These are phyloP conservation scores for Poeciliopsis prolifica DNA, from an alignment of 2,113 vertebrate genomes.

Conservation along the genomic window DNA sequence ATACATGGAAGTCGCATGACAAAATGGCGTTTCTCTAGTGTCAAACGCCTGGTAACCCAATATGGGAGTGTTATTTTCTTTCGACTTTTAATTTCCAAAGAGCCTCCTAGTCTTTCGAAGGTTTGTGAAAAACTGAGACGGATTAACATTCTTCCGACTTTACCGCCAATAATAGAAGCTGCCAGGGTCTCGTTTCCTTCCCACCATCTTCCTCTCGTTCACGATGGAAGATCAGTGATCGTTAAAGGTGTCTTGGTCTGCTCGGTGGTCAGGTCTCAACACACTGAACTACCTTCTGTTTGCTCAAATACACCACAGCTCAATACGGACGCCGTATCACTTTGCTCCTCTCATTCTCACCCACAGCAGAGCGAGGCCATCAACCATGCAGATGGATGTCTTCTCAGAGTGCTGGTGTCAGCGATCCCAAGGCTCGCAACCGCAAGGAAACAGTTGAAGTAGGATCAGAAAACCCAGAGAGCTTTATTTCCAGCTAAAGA, in stretches of 20 bases:
- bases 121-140: background rate
- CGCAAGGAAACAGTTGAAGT: slow-evolving; percentile 1
- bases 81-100: background rate
- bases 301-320: slow-evolving; percentile 21
- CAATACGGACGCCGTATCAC: slow-evolving; percentile 12
- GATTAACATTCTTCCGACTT: background rate
- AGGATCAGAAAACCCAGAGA: slow-evolving; percentile 26
- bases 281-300: slow-evolving; percentile 21
- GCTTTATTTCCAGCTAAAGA: slow-evolving; percentile 23
- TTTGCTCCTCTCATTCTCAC: slow-evolving; percentile 32
- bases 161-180: background rate
- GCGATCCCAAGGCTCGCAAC: background rate
- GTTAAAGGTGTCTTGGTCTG: slow-evolving; percentile 2
- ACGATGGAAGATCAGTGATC: slow-evolving; percentile 1
- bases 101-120: background rate
- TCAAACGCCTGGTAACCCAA: background rate
- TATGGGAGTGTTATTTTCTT: background rate
- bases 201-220: slow-evolving; percentile 1
- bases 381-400: slow-evolving; percentile 26
- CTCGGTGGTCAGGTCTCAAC: slow-evolving; percentile 24
- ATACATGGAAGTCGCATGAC: background rate
- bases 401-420: slow-evolving; percentile 27
- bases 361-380: slow-evolving; percentile 9
- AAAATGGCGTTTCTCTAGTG: background rate
- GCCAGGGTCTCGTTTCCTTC: background rate